A percentile compares a stretch with the other conserved stretches of the same genome.
Evolutionary conservation across 1,140 invertebrate species (phyloP).

Genomic region (Campoletis sonorensis): DNA sequence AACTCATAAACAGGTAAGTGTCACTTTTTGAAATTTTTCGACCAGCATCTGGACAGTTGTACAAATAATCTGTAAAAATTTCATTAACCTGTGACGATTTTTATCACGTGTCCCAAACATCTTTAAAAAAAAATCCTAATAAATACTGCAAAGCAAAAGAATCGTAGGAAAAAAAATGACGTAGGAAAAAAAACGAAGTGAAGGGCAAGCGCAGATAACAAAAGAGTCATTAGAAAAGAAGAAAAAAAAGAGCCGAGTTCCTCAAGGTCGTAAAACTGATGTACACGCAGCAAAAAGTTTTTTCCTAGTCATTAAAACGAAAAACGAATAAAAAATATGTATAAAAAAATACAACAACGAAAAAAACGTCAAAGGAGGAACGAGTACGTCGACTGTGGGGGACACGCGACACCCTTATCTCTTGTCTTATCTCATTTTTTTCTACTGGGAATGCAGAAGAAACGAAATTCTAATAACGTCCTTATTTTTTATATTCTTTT

Average conservation of each 20-base stretch:
- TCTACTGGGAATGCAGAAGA: slow-evolving; percentile 17
- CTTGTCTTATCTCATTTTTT: slow-evolving; percentile 12
- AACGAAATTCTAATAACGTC: slow-evolving; percentile 1
- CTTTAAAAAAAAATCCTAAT: too few species aligned
- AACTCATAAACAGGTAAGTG: too few species aligned
- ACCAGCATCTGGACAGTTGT: too few species aligned
- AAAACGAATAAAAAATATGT: background rate
- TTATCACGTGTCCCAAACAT: too few species aligned
- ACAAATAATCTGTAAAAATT: too few species aligned
- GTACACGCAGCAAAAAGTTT: background rate
- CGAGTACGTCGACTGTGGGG: background rate
- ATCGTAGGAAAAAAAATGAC: too few species aligned
- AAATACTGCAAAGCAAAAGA: too few species aligned
- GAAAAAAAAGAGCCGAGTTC: background rate
- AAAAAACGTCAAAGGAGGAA: background rate
- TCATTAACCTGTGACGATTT: too few species aligned
- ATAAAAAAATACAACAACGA: background rate
- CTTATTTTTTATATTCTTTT: background rate
- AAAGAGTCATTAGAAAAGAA: slow-evolving; percentile 1
- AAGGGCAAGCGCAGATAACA: background rate
- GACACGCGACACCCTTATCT: slow-evolving; percentile 18
- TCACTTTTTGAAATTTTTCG: too few species aligned
- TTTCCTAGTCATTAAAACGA: background rate
- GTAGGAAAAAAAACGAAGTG: background rate
- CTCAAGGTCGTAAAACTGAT: slow-evolving; percentile 3